phyloP scores from a whole-genome alignment of 1,140 invertebrate species.

The Zelostemma sp. region DNA sequence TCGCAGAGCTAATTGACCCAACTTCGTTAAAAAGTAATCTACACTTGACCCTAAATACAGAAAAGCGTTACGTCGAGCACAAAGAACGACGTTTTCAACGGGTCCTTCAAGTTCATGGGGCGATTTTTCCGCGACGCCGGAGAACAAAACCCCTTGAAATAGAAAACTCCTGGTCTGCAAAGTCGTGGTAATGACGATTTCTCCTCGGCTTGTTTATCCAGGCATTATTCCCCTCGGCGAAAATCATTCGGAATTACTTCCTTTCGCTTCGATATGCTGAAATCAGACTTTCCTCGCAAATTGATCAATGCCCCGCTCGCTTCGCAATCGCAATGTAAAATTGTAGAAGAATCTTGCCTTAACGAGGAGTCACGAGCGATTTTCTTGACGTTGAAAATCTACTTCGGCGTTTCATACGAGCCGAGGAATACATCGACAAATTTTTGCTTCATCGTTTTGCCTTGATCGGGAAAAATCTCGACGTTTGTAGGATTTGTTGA shows the following conservation, averaged over 20 bases:
- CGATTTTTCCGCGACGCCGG: background rate
- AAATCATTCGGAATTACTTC: background rate
- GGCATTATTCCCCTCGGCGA: background rate
- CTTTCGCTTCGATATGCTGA: background rate
- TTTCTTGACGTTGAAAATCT: slow-evolving; percentile 21
- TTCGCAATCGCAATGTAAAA: background rate
- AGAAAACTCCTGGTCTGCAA: background rate
- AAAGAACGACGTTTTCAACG: slow-evolving; percentile 29
- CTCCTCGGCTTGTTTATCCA: background rate
- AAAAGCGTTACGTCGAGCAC: slow-evolving; percentile 17
- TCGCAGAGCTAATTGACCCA: slow-evolving; percentile 39
- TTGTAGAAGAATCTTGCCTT: slow-evolving; percentile 9
- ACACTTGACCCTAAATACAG: slow-evolving; percentile 41
- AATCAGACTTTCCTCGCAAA: background rate
- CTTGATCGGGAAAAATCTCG: slow-evolving; percentile 23
- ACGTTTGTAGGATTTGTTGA: slow-evolving; percentile 33
- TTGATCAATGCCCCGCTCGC: background rate
- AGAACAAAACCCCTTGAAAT: slow-evolving; percentile 1
- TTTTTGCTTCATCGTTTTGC: slow-evolving; percentile 15
- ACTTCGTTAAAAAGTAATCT: slow-evolving; percentile 45
- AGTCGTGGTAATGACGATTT: background rate
- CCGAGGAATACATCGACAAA: slow-evolving; percentile 17
- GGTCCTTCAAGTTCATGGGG: background rate
- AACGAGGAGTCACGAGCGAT: slow-evolving; percentile 22
- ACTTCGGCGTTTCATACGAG: slow-evolving; percentile 13